A percentile compares a stretch with the other conserved stretches of the same genome.
Conservation (phyloP, 1,140 invertebrate species). For the Portunus trituberculatus region DNA sequence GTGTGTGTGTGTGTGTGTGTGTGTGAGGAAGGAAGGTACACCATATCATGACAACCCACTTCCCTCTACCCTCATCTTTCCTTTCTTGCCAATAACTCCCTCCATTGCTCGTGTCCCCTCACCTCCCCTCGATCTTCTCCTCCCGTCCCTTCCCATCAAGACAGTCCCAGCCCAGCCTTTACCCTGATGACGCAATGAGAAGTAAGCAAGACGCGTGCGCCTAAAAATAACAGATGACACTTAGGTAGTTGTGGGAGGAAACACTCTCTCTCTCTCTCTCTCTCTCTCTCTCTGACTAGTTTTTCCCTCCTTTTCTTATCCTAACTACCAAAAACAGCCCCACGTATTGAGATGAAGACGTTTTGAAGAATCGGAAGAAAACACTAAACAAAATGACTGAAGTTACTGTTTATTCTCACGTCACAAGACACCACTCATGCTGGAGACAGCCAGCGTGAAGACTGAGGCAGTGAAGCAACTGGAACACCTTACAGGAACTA, state of each 20-base stretch:
- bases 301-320: too few relatives aligned
- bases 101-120: neutral
- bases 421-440: neutral
- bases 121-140: neutral
- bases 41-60: neutral
- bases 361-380: neutral
- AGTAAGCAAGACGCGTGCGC: neutral
- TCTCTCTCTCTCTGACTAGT: too few relatives aligned
- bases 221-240: neutral
- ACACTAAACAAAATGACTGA: neutral
- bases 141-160: neutral
- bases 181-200: neutral
- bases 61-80: neutral
- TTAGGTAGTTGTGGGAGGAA: neutral
- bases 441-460: neutral
- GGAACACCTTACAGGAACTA: neutral
- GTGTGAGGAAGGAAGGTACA: neutral
- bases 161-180: neutral
- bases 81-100: neutral
- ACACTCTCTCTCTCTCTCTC: constrained; percentile 11
- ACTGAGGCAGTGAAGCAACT: neutral
- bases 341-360: neutral
- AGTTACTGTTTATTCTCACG: neutral
- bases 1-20: neutral
- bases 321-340: neutral